These are phyloP conservation scores for Oncorhynchus masou DNA, from an alignment of 2,113 vertebrate species.

Conservation along the genomic window DNA sequence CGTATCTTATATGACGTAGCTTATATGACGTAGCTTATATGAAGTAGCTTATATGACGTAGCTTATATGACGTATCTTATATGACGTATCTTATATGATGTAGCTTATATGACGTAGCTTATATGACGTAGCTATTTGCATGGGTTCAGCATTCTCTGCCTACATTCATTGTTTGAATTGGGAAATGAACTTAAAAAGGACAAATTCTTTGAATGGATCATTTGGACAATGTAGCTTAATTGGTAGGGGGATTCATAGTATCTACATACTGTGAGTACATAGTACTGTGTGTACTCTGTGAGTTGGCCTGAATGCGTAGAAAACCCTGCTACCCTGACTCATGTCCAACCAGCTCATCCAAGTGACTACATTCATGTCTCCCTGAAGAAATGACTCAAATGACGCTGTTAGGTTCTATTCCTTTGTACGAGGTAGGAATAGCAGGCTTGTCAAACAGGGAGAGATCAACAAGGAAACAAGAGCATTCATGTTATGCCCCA, in stretches of 20 bases:
- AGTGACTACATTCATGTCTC: slow-evolving; percentile 63
- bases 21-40: no score
- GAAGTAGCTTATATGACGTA: no score
- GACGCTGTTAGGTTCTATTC: slow-evolving; percentile 59
- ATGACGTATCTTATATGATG: no score
- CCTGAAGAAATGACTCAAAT: slow-evolving; percentile 67
- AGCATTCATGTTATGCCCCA: slow-evolving; percentile 65
- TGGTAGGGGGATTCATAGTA: slow-evolving; percentile 38
- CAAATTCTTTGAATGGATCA: slow-evolving; percentile 39
- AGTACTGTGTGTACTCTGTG: slow-evolving; percentile 54
- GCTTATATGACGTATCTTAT: no score
- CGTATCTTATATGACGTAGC: no score
- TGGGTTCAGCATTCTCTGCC: no score
- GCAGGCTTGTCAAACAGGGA: slow-evolving; percentile 72
- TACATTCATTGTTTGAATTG: no score
- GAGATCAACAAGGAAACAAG: slow-evolving; percentile 72
- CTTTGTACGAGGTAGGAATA: slow-evolving; percentile 56
- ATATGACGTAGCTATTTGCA: no score
- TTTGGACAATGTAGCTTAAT: slow-evolving; percentile 28
- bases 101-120: no score
- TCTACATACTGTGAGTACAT: not conserved
- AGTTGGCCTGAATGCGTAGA: slow-evolving; percentile 58
- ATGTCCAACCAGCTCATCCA: slow-evolving; percentile 65
- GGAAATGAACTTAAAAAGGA: slow-evolving; percentile 35
- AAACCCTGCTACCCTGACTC: slow-evolving; percentile 62